These are phyloP conservation scores for Diadema setosum DNA, from an alignment of 35 echinoderm and acorn worm species.

Conservation along the genomic window DNA sequence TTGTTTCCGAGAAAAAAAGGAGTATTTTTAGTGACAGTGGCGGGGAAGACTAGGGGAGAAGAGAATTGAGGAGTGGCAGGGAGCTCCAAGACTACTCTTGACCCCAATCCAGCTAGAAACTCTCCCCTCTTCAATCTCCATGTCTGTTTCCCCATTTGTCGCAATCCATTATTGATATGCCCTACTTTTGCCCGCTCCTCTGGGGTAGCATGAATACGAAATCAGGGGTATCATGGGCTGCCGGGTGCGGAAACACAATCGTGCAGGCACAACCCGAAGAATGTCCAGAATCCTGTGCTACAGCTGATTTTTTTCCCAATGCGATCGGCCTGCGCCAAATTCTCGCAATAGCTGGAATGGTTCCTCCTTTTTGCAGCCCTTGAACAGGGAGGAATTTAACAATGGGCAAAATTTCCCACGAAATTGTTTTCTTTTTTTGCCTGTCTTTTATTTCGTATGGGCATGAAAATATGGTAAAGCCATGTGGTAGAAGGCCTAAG, in stretches of 20 bases:
- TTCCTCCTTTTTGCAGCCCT: not conserved
- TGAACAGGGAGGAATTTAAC: constrained; percentile 1
- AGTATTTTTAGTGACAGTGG: too few species aligned
- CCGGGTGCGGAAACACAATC: not conserved
- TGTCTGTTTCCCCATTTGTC: constrained; percentile 4
- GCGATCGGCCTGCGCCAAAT: not conserved
- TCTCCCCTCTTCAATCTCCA: not conserved
- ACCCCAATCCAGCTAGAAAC: not conserved
- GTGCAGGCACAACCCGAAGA: not conserved
- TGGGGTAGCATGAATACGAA: not conserved
- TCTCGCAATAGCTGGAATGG: not conserved
- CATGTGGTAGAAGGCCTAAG: not conserved
- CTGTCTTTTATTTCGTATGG: not conserved
- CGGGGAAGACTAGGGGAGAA: too few species aligned
- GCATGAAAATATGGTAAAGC: not conserved
- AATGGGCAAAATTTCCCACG: not conserved
- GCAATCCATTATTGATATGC: not conserved
- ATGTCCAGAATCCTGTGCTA: not conserved
- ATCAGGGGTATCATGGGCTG: not conserved
- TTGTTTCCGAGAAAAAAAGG: too few species aligned
- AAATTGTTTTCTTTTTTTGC: not conserved
- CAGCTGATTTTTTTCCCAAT: not conserved
- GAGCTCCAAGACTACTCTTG: too few species aligned
- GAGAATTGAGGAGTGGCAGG: too few species aligned
- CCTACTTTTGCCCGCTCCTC: not conserved